Conservation (phyloP, 2,888 invertebrate genomes). For the Ferrisia virgata region DNA sequence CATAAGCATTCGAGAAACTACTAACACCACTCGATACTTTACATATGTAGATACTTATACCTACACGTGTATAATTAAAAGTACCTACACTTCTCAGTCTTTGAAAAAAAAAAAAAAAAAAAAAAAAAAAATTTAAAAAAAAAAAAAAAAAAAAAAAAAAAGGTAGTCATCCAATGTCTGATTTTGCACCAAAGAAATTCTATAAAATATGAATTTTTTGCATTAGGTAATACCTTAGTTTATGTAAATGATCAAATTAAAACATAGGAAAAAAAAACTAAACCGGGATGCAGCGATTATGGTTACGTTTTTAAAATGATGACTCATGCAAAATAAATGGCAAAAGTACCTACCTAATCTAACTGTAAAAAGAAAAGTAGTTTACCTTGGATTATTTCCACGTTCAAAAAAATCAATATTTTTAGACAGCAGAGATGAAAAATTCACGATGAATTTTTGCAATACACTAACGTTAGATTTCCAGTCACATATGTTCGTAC, state of each 20-base stretch:
- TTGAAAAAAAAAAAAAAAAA: too few species aligned
- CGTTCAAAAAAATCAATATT: background rate
- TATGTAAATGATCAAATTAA: background rate
- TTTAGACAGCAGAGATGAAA: background rate
- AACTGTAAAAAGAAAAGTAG: slow-evolving; percentile 24
- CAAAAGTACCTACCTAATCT: slow-evolving; percentile 8
- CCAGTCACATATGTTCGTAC: background rate
- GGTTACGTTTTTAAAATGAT: background rate
- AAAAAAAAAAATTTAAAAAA: too few species aligned
- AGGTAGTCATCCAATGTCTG: background rate
- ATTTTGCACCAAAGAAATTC: background rate
- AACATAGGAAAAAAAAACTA: background rate
- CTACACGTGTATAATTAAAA: too few species aligned
- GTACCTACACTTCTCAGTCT: too few species aligned
- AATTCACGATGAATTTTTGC: background rate
- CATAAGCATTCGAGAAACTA: too few species aligned
- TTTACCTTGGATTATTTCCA: slow-evolving; percentile 18
- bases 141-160: too few species aligned
- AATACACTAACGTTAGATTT: background rate
- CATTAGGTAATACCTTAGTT: too few species aligned
- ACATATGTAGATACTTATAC: too few species aligned
- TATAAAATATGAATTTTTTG: background rate
- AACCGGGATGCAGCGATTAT: background rate
- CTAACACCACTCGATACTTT: too few species aligned
- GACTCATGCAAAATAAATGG: slow-evolving; percentile 19